Conservation (phyloP, 2,113 vertebrate genomes). For the Pycnonotus jocosus region DNA sequence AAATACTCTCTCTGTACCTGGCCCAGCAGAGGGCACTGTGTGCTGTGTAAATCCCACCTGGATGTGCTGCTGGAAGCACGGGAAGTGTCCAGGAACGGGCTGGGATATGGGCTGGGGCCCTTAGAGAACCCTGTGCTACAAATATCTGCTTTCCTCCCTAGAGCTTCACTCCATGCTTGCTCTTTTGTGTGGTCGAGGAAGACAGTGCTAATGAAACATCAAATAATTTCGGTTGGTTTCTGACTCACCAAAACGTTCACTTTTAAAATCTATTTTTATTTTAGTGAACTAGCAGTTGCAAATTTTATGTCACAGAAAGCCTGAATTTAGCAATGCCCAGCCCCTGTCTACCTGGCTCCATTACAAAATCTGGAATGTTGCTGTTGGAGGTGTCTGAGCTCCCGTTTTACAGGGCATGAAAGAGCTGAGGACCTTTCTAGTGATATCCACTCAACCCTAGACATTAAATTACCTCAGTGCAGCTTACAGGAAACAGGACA, state of each 20-base stretch:
- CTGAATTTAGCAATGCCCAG: not conserved
- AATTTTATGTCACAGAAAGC: not conserved
- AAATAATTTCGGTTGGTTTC: not conserved
- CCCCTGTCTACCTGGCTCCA: not conserved
- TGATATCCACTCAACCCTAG: not conserved
- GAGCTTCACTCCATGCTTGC: not conserved
- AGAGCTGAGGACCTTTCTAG: not conserved
- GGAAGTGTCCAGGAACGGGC: not conserved
- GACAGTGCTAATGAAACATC: not conserved
- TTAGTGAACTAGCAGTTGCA: not conserved
- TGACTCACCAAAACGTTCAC: not conserved
- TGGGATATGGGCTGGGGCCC: not conserved
- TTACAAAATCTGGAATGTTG: not conserved
- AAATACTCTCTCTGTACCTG: not conserved
- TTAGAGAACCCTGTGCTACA: not conserved
- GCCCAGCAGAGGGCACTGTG: slow-evolving; percentile 40
- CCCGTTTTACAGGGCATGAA: fast-evolving
- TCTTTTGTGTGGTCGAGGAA: not conserved
- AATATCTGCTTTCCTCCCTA: not conserved
- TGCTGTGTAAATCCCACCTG: not conserved
- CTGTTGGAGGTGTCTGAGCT: not conserved
- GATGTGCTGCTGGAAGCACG: not conserved
- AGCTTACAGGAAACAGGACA: not conserved
- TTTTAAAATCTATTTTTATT: not conserved
- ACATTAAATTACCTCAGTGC: not conserved